A percentile compares a stretch with the other conserved stretches of the same genome.
Conservation (phyloP, 2,888 invertebrate species). For the Charanyca ferruginea region DNA sequence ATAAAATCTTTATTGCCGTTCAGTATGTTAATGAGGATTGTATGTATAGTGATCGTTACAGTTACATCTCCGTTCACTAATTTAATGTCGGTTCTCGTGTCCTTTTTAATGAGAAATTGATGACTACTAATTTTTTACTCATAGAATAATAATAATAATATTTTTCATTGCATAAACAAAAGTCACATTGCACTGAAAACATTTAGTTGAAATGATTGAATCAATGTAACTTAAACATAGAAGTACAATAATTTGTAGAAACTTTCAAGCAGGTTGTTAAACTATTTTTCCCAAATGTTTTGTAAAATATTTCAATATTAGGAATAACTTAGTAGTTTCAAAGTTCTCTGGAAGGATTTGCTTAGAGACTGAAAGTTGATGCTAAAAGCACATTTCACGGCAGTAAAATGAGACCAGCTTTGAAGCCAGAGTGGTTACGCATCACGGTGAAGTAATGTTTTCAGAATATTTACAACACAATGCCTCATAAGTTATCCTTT, state of each 20-base stretch:
- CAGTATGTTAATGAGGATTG: slow-evolving; percentile 65
- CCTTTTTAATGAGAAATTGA: slow-evolving; percentile 23
- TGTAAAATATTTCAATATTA: slow-evolving; percentile 17
- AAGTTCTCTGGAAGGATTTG: slow-evolving; percentile 11
- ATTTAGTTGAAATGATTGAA: too few species aligned
- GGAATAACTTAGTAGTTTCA: slow-evolving; percentile 18
- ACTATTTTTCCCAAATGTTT: too few species aligned
- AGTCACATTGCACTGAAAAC: too few species aligned
- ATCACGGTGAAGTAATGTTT: slow-evolving; percentile 29
- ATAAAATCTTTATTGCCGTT: slow-evolving; percentile 67
- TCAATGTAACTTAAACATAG: too few species aligned
- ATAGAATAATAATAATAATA: too few species aligned
- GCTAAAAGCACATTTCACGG: slow-evolving; percentile 41
- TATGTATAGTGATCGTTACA: slow-evolving; percentile 68
- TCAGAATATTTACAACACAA: slow-evolving; percentile 34
- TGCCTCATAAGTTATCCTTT: neutral
- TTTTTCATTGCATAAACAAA: too few species aligned
- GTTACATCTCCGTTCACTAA: slow-evolving; percentile 38
- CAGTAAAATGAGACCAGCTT: slow-evolving; percentile 35
- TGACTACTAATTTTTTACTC: too few species aligned
- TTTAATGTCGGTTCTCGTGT: slow-evolving; percentile 36
- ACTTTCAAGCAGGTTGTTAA: too few species aligned
- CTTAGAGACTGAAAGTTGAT: slow-evolving; percentile 18
- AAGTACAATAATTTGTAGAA: too few species aligned
- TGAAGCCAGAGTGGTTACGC: slow-evolving; percentile 36